Evolutionary conservation across 2,113 vertebrate genomes (phyloP), one percentile per base, ranked within the genome.

Genomic region (Engystomops pustulosus): DNA sequence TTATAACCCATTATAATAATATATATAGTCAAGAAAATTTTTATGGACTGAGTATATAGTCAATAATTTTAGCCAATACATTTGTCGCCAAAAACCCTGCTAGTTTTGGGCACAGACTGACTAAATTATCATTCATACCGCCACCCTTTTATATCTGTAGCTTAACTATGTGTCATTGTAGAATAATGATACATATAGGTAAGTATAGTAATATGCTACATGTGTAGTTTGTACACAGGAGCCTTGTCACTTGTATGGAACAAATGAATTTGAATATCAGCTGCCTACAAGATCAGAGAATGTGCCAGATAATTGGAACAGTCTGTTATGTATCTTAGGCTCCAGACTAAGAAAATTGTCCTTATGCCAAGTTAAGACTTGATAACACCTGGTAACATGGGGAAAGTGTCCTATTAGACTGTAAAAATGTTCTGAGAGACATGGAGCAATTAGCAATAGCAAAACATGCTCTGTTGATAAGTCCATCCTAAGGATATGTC

Each of bases 391-490:
- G 72, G 80, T 69, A 65, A 86, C 38, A 72, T 30, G 49, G 87
- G 75, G 75, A 69, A 86, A 88, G 41, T 78, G 23, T 41, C 87
- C 75, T 86, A 79, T 38, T 74, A 88, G 82, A 47, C 58, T 88
- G 87, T 86, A 88, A 88, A 91, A 41, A 74, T 75, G 30, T 68
- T 74, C 58, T 36, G 86, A 86, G 86, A 90, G 88, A 89, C 88
- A 77, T 2, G 5, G 51, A 87, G 85, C 78, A 89, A 91, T 91
- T 91, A 92, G 85, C 85, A 87, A 85, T 87, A 82, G 67, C 71
- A 89, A 88, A 91, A 89, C 76, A 87, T 90, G 88, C 90, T 89
- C 87, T 88, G 86, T 87, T 88, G 90, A 88, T 89, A 90, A 91
- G 87, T 90, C 86, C 87, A 41, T 88, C 85, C 87, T 72, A 71